A percentile compares a stretch with the other conserved stretches of the same genome.
phyloP scores from a whole-genome alignment of 2,113 vertebrate genomes.

The Lepisosteus oculatus region DNA sequence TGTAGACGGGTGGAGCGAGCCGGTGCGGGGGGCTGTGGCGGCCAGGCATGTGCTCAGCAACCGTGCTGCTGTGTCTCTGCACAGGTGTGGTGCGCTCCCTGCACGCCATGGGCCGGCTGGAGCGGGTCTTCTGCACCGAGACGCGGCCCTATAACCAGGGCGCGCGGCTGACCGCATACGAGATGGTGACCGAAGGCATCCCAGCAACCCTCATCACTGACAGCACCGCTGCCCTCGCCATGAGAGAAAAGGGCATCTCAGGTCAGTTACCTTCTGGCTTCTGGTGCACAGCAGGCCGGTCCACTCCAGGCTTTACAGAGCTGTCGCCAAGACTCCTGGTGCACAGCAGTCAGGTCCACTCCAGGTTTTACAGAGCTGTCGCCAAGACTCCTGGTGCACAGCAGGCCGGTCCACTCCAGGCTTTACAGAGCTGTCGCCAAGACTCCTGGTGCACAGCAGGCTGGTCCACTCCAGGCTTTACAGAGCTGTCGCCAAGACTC shows the following conservation, averaged over 20 bases:
- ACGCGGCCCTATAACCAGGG: constrained; percentile 89
- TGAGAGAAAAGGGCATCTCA: constrained; percentile 74
- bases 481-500: too few relatives aligned
- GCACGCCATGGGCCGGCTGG: constrained; percentile 69
- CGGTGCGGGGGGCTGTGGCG: neutral
- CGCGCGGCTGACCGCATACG: constrained; percentile 80
- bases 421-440: too few relatives aligned
- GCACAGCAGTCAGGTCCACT: too few relatives aligned
- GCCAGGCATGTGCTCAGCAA: neutral
- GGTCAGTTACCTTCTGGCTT: constrained; percentile 50
- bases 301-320: too few relatives aligned
- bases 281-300: too few relatives aligned
- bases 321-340: too few relatives aligned
- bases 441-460: too few relatives aligned
- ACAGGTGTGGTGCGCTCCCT: constrained; percentile 80
- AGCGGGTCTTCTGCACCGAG: constrained; percentile 82
- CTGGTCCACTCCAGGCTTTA: too few relatives aligned
- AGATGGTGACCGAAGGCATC: constrained; percentile 77
- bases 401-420: too few relatives aligned
- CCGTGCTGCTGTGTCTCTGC: constrained; percentile 10
- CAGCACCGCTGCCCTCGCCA: constrained; percentile 79
- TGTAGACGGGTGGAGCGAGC: too few relatives aligned
- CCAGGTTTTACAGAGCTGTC: too few relatives aligned
- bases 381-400: too few relatives aligned
- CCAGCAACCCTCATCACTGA: constrained; percentile 82